A percentile compares a stretch with the other conserved stretches of the same genome.
phyloP scores from a whole-genome alignment of 1,140 invertebrate species.

The Ctenoplectra terminalis region DNA sequence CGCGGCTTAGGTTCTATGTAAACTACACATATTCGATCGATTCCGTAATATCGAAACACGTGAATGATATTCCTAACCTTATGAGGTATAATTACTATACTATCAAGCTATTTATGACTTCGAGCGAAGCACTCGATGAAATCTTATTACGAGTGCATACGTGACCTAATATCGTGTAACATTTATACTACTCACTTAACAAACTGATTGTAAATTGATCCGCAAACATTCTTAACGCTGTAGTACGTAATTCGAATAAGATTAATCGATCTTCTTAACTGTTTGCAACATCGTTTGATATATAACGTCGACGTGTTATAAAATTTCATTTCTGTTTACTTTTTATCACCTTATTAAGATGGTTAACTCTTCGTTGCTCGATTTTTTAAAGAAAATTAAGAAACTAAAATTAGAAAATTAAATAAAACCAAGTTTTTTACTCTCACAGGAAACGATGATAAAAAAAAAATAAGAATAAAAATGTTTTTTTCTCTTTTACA shows the following conservation, averaged over 20 bases:
- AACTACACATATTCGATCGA: not conserved
- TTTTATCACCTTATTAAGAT: no score
- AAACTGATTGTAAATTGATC: slow-evolving; percentile 2
- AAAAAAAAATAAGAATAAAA: no score
- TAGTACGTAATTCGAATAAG: not conserved
- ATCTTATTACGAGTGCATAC: not conserved
- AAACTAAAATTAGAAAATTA: no score
- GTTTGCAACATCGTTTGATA: not conserved
- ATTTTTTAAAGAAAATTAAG: no score
- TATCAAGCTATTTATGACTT: not conserved
- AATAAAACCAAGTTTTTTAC: no score
- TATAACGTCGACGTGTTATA: not conserved
- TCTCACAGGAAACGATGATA: no score
- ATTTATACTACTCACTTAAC: not conserved
- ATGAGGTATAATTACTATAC: not conserved
- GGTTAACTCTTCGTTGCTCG: no score
- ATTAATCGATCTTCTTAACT: not conserved
- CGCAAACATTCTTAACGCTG: not conserved
- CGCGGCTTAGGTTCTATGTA: not conserved
- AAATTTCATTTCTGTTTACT: not conserved
- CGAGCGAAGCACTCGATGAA: not conserved
- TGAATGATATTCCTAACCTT: slow-evolving; percentile 15
- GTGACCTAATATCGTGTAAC: not conserved
- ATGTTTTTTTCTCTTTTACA: no score
- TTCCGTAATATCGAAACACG: not conserved